These are phyloP conservation scores for Periophthalmus modestus DNA, from an alignment of 2,113 vertebrate genomes.

Conservation along the genomic window DNA sequence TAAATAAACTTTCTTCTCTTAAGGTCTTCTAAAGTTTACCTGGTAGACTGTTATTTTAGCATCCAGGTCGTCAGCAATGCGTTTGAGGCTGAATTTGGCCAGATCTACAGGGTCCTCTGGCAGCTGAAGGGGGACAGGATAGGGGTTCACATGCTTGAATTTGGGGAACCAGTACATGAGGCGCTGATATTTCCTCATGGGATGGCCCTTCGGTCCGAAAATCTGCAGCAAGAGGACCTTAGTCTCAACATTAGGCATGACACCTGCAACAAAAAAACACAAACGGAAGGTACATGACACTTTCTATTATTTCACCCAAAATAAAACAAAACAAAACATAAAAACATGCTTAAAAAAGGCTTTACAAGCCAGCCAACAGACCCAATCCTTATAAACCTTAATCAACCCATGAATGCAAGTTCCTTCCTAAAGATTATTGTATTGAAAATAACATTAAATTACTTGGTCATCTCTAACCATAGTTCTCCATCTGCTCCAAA, in stretches of 20 bases:
- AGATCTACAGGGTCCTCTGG: conserved; percentile 81
- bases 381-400: too few relatives aligned
- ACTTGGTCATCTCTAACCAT: conserved; percentile 71
- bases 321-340: too few relatives aligned
- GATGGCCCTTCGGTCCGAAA: conserved; percentile 84
- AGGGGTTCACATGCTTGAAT: conserved; percentile 83
- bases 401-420: too few relatives aligned
- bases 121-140: conserved; percentile 77
- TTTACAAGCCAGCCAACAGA: too few relatives aligned
- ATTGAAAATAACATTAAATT: not conserved
- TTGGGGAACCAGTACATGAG: conserved; percentile 88
- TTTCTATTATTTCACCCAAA: not conserved
- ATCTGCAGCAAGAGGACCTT: conserved; percentile 84
- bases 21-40: conserved; percentile 57
- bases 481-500: conserved; percentile 88
- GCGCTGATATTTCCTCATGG: conserved; percentile 85
- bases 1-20: not conserved
- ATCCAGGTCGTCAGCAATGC: conserved; percentile 80
- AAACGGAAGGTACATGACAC: not conserved
- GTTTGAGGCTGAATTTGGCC: conserved; percentile 77
- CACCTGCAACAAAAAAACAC: conserved; percentile 66
- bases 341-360: too few relatives aligned
- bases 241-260: conserved; percentile 84
- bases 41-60: conserved; percentile 82
- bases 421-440: not conserved